These are phyloP conservation scores for Cossypha caffra DNA, from an alignment of 2,797 vertebrate species.

Conservation along the genomic window DNA sequence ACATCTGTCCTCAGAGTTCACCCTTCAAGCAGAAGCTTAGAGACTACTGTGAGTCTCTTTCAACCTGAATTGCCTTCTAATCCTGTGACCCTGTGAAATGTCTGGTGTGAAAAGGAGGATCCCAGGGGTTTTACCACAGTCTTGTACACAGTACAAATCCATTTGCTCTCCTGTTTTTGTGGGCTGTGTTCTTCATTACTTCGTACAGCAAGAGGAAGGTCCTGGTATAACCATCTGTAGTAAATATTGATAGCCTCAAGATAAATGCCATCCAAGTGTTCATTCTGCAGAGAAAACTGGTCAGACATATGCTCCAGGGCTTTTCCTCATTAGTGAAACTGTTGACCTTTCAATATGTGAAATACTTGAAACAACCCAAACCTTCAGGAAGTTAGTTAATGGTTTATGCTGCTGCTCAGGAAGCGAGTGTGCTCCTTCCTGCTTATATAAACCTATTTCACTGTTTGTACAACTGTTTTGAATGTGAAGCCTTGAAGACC, in stretches of 20 bases:
- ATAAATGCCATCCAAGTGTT: neutral
- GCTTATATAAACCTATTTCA: neutral
- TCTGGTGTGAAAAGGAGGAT: neutral
- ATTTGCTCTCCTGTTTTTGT: neutral
- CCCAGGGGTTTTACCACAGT: neutral
- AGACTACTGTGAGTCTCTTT: neutral
- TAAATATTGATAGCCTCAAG: conserved; percentile 9
- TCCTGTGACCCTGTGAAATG: neutral
- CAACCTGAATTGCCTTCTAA: neutral
- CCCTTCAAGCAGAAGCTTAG: neutral
- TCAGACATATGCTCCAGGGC: neutral
- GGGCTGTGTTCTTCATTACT: neutral
- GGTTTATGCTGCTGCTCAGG: neutral
- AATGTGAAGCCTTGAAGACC: neutral
- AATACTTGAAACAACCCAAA: neutral
- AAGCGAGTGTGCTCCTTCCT: neutral
- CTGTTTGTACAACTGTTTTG: neutral
- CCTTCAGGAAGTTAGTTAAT: neutral
- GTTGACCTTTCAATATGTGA: conserved; percentile 24
- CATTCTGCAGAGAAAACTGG: neutral
- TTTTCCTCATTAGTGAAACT: neutral
- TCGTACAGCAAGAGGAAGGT: neutral
- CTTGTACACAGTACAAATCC: neutral
- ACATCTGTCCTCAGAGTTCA: neutral
- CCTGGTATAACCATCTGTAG: neutral